Evolutionary conservation across 2,797 vertebrate species (phyloP).

Genomic region (Acridotheres tristis): DNA sequence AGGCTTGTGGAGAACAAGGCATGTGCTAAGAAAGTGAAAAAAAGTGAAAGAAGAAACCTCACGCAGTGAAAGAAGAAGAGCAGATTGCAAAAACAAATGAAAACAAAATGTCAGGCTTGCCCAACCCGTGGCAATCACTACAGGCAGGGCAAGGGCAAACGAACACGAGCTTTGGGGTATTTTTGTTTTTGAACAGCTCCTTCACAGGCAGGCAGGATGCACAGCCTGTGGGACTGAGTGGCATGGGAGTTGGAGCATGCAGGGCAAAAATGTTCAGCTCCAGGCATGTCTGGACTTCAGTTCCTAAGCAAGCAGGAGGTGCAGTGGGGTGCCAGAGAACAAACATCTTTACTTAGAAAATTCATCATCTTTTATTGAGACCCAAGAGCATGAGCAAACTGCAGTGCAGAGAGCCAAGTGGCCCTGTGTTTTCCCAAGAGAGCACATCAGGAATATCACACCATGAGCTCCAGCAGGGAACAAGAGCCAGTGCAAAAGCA

Average conservation of each 20-base stretch:
- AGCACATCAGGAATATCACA: not conserved
- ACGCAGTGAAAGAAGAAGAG: not conserved
- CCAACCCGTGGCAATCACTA: not conserved
- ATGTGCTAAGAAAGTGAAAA: not conserved
- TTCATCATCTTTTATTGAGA: not conserved
- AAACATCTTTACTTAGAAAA: not conserved
- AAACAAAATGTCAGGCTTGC: not conserved
- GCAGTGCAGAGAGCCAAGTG: not conserved
- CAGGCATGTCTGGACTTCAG: not conserved
- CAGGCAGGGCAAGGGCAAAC: not conserved
- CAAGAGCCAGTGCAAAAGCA: not conserved
- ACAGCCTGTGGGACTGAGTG: rapidly evolving
- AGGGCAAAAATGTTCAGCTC: not conserved
- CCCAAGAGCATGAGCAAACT: not conserved
- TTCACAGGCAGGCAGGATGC: not conserved
- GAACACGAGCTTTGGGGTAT: rapidly evolving
- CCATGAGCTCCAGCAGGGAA: not conserved
- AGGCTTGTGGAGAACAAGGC: not conserved
- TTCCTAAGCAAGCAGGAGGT: not conserved
- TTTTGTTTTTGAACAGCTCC: not conserved
- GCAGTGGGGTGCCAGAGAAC: not conserved
- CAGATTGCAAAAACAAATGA: not conserved
- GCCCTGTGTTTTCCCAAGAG: rapidly evolving
- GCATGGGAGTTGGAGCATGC: rapidly evolving
- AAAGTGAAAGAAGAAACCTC: not conserved